Evolutionary conservation across 2,797 vertebrate genomes (phyloP).

Genomic region (Coluber constrictor): DNA sequence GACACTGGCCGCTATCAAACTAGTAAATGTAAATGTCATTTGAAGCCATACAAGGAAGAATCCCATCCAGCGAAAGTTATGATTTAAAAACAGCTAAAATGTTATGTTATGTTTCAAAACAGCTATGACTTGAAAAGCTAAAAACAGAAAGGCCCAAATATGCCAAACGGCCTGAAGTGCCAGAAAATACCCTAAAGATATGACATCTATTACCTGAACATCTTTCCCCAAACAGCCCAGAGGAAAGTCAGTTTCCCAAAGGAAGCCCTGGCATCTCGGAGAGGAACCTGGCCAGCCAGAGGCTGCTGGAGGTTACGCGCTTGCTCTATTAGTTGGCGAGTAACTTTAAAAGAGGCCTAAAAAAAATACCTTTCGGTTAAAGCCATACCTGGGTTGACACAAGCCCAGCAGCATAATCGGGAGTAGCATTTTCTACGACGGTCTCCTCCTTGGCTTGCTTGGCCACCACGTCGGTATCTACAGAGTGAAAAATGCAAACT

Average conservation of each 20-base stretch:
- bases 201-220: too few species aligned
- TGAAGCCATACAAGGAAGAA: neutral
- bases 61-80: neutral
- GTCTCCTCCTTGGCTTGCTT: constrained; percentile 94
- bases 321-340: neutral
- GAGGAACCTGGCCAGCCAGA: too few species aligned
- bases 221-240: neutral
- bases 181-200: too few species aligned
- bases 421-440: constrained; percentile 91
- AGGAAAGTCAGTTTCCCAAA: neutral
- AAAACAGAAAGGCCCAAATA: neutral
- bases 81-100: neutral
- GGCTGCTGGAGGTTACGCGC: too few species aligned
- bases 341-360: neutral
- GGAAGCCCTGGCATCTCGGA: too few species aligned
- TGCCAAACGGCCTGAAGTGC: neutral
- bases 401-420: constrained; percentile 95
- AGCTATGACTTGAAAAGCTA: neutral
- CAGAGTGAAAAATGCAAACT: neutral
- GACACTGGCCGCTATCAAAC: neutral
- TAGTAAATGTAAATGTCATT: neutral
- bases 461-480: constrained; percentile 89
- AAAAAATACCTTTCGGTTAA: fast-evolving
- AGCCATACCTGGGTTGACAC: constrained; percentile 89
- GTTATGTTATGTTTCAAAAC: too few species aligned